phyloP scores from a whole-genome alignment of 2,797 vertebrate genomes.

The Propithecus perrieri region DNA sequence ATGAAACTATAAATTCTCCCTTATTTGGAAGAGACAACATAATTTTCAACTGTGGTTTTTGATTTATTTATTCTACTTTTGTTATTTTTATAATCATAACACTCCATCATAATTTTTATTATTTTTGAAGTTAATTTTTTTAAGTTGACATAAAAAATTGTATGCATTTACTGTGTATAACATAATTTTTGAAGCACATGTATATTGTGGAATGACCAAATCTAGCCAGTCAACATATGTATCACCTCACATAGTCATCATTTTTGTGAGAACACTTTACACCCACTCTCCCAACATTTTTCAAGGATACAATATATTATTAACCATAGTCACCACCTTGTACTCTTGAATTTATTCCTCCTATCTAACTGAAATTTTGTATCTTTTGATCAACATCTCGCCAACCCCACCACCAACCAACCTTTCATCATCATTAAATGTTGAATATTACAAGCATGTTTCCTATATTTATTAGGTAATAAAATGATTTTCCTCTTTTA shows the following conservation, averaged over 20 bases:
- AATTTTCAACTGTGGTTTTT: not conserved
- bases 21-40: constrained; percentile 11
- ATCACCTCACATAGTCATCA: not conserved
- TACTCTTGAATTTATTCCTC: not conserved
- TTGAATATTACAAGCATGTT: constrained; percentile 6
- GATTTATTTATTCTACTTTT: not conserved
- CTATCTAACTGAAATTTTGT: not conserved
- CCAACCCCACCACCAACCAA: not conserved
- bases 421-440: not conserved
- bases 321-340: not conserved
- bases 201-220: not conserved
- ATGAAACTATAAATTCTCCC: not conserved
- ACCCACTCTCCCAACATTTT: not conserved
- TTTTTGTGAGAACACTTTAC: not conserved
- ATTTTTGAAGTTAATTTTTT: not conserved
- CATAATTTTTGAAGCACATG: not conserved
- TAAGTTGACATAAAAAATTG: not conserved
- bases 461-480: not conserved
- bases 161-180: not conserved
- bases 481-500: not conserved
- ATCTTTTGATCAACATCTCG: not conserved
- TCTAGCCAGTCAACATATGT: not conserved
- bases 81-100: not conserved
- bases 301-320: not conserved
- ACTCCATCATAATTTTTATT: not conserved